These are phyloP conservation scores for Capitulum mitella DNA, from an alignment of 2,888 invertebrate genomes.

Conservation along the genomic window DNA sequence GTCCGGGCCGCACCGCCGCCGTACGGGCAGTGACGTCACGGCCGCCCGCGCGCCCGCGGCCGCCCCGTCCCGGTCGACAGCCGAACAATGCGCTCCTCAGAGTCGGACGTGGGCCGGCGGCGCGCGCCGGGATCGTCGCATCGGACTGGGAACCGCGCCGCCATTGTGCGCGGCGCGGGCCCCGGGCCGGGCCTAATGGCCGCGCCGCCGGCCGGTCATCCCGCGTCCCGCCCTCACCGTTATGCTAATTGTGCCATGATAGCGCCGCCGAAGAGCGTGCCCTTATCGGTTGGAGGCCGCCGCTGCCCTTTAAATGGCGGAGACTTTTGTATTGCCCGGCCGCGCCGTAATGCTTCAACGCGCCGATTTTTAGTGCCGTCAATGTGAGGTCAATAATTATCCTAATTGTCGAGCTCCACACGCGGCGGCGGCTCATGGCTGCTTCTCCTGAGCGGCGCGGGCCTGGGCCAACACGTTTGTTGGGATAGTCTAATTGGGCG, in stretches of 20 bases:
- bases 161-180: background rate
- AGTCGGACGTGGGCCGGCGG: background rate
- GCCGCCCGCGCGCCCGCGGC: too few species aligned
- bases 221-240: background rate
- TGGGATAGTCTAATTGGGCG: too few species aligned
- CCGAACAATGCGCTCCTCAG: background rate
- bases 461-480: too few species aligned
- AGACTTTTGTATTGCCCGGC: background rate
- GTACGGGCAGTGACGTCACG: too few species aligned
- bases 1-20: too few species aligned
- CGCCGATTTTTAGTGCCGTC: background rate
- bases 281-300: background rate
- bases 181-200: background rate
- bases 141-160: background rate
- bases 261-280: background rate
- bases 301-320: background rate
- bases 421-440: too few species aligned
- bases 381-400: background rate
- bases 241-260: background rate
- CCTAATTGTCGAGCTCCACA: background rate
- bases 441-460: too few species aligned
- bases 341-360: background rate
- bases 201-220: background rate
- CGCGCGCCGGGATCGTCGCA: background rate
- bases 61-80: too few species aligned